A percentile compares a stretch with the other conserved stretches of the same genome.
Conservation (phyloP, 2,113 vertebrate species). For the Callionymus lyra region DNA sequence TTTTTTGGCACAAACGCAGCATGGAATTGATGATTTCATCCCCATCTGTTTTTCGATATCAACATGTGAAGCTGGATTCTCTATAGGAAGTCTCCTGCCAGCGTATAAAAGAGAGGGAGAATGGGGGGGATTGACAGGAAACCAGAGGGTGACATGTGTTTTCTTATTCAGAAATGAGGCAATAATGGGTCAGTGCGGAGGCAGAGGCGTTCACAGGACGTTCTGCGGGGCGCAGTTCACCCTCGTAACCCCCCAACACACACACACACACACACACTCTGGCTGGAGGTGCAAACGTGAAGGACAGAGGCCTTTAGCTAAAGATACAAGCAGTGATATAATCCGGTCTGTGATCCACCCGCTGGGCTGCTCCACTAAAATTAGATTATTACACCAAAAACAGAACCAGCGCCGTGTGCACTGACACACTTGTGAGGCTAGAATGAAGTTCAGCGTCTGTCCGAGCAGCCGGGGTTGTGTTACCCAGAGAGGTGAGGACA, state of each 20-base stretch:
- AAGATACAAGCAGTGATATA: conserved; percentile 50
- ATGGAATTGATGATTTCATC: conserved; percentile 56
- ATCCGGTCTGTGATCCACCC: conserved; percentile 52
- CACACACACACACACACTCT: too few relatives aligned
- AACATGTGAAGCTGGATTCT: conserved; percentile 41
- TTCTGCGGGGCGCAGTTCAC: neutral
- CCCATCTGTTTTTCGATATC: conserved; percentile 68
- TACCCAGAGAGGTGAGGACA: conserved; percentile 53
- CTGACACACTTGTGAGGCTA: conserved; percentile 45
- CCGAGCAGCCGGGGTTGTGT: conserved; percentile 21
- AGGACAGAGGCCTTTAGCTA: conserved; percentile 42
- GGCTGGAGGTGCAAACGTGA: conserved; percentile 29
- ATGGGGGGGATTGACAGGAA: conserved; percentile 26
- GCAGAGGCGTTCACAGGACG: too few relatives aligned
- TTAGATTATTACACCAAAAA: conserved; percentile 67
- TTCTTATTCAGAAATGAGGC: conserved; percentile 41
- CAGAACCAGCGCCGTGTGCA: conserved; percentile 49
- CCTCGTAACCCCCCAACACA: neutral
- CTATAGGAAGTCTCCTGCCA: conserved; percentile 44
- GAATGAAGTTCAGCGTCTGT: conserved; percentile 39
- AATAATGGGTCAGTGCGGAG: conserved; percentile 20
- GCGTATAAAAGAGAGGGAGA: conserved; percentile 28
- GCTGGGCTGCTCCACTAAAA: conserved; percentile 56
- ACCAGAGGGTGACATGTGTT: conserved; percentile 47
- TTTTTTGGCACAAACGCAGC: conserved; percentile 45